Evolutionary conservation across 2,888 invertebrate genomes (phyloP).

Genomic region (Oxyteleia sp.): DNA sequence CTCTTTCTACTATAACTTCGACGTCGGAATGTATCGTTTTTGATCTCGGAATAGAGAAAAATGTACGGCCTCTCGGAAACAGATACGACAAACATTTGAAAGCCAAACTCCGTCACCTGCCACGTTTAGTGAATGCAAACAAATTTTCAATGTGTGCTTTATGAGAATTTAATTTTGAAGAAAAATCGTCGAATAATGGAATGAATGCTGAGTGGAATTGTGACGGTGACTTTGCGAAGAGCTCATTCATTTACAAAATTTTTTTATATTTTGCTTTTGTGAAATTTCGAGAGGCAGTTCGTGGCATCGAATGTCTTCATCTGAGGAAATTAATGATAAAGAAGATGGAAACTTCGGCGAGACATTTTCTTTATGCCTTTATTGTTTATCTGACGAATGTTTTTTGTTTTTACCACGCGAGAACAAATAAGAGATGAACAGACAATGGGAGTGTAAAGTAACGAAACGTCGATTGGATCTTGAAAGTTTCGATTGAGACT

Average conservation of each 20-base stretch:
- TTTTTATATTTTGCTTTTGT: slow-evolving; percentile 45
- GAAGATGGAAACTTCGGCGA: no score
- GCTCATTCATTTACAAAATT: slow-evolving; percentile 84
- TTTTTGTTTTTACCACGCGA: no score
- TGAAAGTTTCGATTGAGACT: no score
- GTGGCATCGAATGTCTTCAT: slow-evolving; percentile 46
- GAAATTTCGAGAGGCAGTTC: slow-evolving; percentile 48
- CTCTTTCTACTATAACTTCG: slow-evolving; percentile 76
- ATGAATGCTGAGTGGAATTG: slow-evolving; percentile 51
- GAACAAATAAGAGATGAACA: no score
- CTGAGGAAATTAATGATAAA: not conserved
- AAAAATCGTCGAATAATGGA: slow-evolving; percentile 68
- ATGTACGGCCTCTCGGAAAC: slow-evolving; percentile 43
- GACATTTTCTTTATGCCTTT: no score
- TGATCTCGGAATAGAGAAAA: slow-evolving; percentile 64
- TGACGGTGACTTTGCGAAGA: slow-evolving; percentile 77
- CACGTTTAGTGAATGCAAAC: slow-evolving; percentile 83
- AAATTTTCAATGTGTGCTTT: slow-evolving; percentile 84
- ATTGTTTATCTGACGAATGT: no score
- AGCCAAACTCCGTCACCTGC: slow-evolving; percentile 81
- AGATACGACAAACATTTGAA: slow-evolving; percentile 44
- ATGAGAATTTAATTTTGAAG: slow-evolving; percentile 84
- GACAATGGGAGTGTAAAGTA: no score
- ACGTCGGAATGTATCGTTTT: slow-evolving; percentile 58
- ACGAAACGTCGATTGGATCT: no score